These are phyloP conservation scores for Eospalax fontanierii DNA, from an alignment of 2,797 vertebrate species.

Conservation along the genomic window DNA sequence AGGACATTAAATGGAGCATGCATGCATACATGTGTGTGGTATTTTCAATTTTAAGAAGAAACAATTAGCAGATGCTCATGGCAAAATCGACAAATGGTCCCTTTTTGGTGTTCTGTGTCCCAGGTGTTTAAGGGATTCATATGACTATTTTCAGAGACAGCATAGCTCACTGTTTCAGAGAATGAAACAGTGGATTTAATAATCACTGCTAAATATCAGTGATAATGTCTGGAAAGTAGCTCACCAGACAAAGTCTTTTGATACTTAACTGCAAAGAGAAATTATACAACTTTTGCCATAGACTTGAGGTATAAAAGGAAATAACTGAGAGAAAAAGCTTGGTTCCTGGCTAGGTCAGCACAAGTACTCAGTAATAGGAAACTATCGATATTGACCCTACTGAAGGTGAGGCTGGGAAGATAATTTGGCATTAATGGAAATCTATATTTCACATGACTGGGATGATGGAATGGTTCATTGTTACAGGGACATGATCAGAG, in stretches of 20 bases:
- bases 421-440: not conserved
- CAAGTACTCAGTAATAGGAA: not conserved
- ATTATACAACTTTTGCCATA: not conserved
- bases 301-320: not conserved
- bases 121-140: not conserved
- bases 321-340: not conserved
- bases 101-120: not conserved
- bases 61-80: not conserved
- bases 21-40: not conserved
- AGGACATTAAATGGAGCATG: not conserved
- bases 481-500: not conserved
- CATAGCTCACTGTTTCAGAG: not conserved
- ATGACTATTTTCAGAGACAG: not conserved
- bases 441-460: not conserved
- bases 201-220: not conserved
- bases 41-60: constrained; percentile 28
- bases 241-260: not conserved
- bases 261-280: not conserved
- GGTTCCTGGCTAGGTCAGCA: not conserved
- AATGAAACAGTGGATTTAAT: not conserved
- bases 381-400: not conserved
- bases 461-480: not conserved
- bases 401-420: accelerated
- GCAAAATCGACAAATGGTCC: constrained; percentile 1
- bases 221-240: not conserved